Evolutionary conservation across 2,113 vertebrate species (phyloP).

Genomic region (Nycticorax nycticorax): DNA sequence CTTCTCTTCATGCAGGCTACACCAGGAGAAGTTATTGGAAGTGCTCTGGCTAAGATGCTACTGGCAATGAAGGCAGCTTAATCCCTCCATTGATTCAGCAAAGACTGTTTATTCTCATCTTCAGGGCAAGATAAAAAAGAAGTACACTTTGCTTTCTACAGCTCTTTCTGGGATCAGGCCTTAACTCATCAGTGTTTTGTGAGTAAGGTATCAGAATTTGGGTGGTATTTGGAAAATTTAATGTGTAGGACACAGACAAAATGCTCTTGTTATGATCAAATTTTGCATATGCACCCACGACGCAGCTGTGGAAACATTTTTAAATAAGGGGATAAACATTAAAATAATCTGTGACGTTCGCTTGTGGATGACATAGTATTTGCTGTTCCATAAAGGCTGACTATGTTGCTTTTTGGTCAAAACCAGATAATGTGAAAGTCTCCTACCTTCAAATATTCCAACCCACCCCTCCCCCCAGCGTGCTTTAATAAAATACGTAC

Average conservation of each 20-base stretch:
- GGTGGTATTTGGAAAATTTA: constrained; percentile 16
- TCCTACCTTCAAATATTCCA: neutral
- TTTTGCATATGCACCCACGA: constrained; percentile 31
- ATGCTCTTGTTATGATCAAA: neutral
- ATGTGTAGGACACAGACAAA: constrained; percentile 33
- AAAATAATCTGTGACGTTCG: neutral
- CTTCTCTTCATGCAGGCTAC: neutral
- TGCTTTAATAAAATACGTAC: neutral
- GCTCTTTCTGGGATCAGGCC: neutral
- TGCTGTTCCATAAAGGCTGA: neutral
- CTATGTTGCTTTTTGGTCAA: neutral
- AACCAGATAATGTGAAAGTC: neutral
- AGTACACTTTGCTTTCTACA: neutral
- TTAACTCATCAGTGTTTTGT: neutral
- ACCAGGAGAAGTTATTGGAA: neutral
- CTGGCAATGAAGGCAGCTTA: neutral
- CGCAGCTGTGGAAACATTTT: constrained; percentile 16
- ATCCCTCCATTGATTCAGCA: neutral
- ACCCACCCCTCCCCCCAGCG: too few relatives aligned
- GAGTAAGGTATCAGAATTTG: constrained; percentile 7
- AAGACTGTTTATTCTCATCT: neutral
- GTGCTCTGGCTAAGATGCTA: neutral
- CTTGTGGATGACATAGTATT: neutral
- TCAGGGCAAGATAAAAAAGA: neutral
- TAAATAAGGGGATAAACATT: constrained; percentile 31